phyloP scores from a whole-genome alignment of 2,797 vertebrate species.

The Ptychadena robeensis region DNA sequence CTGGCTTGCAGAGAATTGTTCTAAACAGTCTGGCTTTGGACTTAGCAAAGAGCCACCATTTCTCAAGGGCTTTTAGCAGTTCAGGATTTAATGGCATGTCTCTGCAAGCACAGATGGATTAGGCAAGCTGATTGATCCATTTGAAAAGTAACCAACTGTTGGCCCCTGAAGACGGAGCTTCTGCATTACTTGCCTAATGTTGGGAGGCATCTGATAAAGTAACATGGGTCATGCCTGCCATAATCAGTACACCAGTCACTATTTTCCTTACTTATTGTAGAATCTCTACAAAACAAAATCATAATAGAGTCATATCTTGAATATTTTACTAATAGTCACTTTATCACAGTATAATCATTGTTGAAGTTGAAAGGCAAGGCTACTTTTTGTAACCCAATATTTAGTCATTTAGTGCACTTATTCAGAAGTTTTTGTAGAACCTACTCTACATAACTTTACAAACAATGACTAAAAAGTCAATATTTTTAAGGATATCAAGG shows the following conservation, averaged over 20 bases:
- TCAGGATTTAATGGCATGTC: constrained; percentile 23
- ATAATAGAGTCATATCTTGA: too few species aligned
- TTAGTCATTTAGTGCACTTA: too few species aligned
- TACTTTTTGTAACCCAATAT: too few species aligned
- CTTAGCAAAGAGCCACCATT: neutral
- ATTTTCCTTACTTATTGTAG: neutral
- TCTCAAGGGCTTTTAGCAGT: constrained; percentile 30
- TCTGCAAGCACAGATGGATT: constrained; percentile 32
- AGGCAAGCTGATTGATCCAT: constrained; percentile 34
- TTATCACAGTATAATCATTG: too few species aligned
- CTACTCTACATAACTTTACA: too few species aligned
- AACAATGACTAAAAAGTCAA: too few species aligned
- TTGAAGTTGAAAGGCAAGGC: too few species aligned
- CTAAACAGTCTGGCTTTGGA: constrained; percentile 21
- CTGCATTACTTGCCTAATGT: neutral
- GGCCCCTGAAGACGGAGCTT: neutral
- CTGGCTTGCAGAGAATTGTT: neutral
- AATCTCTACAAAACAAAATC: too few species aligned
- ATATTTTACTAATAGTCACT: too few species aligned
- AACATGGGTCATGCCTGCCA: neutral
- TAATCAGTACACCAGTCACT: neutral
- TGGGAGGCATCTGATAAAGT: constrained; percentile 8
- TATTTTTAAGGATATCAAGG: too few species aligned
- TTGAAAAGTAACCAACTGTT: constrained; percentile 18
- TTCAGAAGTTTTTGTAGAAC: too few species aligned